Conservation (phyloP, 2,113 vertebrate species). For the Monarcha castaneiventris region DNA sequence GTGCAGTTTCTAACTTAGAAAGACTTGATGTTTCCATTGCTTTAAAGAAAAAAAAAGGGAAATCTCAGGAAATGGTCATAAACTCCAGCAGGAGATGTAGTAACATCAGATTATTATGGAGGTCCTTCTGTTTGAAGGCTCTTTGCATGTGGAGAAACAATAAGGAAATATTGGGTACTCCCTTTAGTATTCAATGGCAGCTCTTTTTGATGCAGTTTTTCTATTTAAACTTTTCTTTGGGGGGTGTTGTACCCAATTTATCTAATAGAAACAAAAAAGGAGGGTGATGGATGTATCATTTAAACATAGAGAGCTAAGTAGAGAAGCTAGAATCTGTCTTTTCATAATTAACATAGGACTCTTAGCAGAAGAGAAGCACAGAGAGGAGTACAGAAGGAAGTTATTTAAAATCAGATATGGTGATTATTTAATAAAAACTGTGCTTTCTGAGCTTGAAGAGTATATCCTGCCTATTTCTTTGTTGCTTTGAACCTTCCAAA, state of each 20-base stretch:
- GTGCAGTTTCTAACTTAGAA: neutral
- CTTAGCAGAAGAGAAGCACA: neutral
- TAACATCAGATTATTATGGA: neutral
- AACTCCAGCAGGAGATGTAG: neutral
- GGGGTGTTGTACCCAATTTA: neutral
- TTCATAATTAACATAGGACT: neutral
- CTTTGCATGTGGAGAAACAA: neutral
- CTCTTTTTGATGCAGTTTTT: neutral
- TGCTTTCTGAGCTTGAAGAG: neutral
- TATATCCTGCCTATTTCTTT: neutral
- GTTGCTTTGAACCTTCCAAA: neutral
- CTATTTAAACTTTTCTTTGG: neutral
- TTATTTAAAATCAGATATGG: neutral
- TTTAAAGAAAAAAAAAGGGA: neutral
- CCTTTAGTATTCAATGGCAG: neutral
- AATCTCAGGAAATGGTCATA: neutral
- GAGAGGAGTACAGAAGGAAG: neutral
- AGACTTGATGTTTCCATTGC: neutral
- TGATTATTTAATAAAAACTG: neutral
- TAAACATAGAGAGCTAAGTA: neutral
- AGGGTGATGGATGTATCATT: neutral
- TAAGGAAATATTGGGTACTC: neutral
- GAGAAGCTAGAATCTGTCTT: neutral
- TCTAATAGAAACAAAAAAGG: neutral
- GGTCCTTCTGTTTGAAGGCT: neutral